These are phyloP conservation scores for Apogon hyalosoma DNA, from an alignment of 2,797 vertebrate species.

Conservation along the genomic window DNA sequence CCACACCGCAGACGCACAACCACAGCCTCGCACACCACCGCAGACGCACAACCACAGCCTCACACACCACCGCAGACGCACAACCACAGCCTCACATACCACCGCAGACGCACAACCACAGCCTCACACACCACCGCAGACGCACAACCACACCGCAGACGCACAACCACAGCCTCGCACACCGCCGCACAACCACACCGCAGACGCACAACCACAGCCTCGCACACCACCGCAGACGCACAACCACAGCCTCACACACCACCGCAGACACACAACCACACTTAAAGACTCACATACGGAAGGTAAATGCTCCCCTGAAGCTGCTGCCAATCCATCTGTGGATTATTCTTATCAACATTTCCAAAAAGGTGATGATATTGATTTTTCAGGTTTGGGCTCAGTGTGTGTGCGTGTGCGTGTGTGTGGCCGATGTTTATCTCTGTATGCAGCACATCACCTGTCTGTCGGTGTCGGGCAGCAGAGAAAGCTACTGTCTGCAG, in stretches of 20 bases:
- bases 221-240: slow-evolving; percentile 16
- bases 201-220: background rate
- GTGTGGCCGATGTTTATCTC: slow-evolving; percentile 65
- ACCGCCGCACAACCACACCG: background rate
- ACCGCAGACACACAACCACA: background rate
- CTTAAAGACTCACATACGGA: slow-evolving; percentile 24
- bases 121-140: slow-evolving; percentile 64
- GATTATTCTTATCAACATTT: slow-evolving; percentile 72
- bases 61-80: too few relatives aligned
- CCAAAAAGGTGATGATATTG: slow-evolving; percentile 73
- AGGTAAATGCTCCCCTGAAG: slow-evolving; percentile 50
- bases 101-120: too few relatives aligned
- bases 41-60: too few relatives aligned
- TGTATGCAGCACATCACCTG: slow-evolving; percentile 57
- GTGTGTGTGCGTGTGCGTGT: too few relatives aligned
- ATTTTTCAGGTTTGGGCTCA: slow-evolving; percentile 53
- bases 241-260: too few relatives aligned
- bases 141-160: slow-evolving; percentile 47
- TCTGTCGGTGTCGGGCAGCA: slow-evolving; percentile 45
- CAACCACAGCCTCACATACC: too few relatives aligned
- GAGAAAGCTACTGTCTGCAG: background rate
- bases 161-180: slow-evolving; percentile 48
- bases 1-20: too few relatives aligned
- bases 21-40: too few relatives aligned
- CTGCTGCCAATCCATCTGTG: slow-evolving; percentile 60